Base-by-base conservation (phyloP, 2,113 vertebrate genomes). In the Girardinichthys multiradiatus region DNA sequence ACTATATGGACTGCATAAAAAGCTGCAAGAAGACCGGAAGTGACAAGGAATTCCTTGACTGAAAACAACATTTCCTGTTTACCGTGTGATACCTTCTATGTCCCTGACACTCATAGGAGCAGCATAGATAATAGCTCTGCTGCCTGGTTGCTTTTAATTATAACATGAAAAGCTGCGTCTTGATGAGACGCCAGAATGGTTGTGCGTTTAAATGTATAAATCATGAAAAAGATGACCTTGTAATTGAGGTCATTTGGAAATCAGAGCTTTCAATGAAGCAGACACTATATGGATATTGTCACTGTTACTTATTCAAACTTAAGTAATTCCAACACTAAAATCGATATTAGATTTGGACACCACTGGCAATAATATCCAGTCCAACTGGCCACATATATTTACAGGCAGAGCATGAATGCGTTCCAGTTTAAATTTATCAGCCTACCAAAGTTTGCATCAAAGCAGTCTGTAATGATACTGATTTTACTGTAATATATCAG, bases 41-140 rank as follows among this genome's bases (percentile, higher is more conserved):
- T 15, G 28, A 81, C 76, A 64, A 57, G 30, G 74, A 72, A 24
- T 60, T 75, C 68, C 57, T 57, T 48, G 15, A 57, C 39, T 13
- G 3, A 28, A 79, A 79, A 2, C 33, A 2, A 2, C 15, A 28
- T 29, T 61, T 62, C 21, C 9, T 31, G 30, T 33, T 33, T 28
- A 33, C 30, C 33, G 8, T 19, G 8, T 61, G 28, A 61, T 29
- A 14, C n/a, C 2, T 51, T 76, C 39, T 31, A 48, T 37, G n/a
- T 69, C 26, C 33, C 17, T 28, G 0, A 66, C 64, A 76, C 60
- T 65, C 30, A 64, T 37, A 48, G 19, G 5, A 17, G 35, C n/a
- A 39, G 24, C 4, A 12, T 2, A 14, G 37, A 26, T 14, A 39
- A 39, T 39, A 27, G 21, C 4, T n/a, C 24, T 63, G 31, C 33